A percentile compares a stretch with the other conserved stretches of the same genome.
Evolutionary conservation across 2,797 vertebrate species (phyloP).

Genomic region (Argentina silus): DNA sequence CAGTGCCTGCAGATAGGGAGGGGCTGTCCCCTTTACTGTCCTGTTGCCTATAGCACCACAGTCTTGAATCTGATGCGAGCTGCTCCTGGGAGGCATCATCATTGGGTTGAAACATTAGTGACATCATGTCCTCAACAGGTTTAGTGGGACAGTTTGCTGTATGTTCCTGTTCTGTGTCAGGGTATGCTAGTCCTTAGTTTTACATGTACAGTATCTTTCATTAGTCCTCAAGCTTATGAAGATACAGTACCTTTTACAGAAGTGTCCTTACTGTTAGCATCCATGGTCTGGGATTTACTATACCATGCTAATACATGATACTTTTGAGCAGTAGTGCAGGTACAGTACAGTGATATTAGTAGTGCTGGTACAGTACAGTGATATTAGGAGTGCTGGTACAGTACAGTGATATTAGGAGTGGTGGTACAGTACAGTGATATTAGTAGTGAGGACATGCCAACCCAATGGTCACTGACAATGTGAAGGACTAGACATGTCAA

Average conservation of each 20-base stretch:
- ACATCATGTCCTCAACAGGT: background rate
- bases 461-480: background rate
- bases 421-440: too few species aligned
- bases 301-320: background rate
- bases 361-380: background rate
- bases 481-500: conserved; percentile 5
- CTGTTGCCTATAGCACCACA: too few species aligned
- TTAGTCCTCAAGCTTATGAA: background rate
- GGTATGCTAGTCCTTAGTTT: too few species aligned
- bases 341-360: background rate
- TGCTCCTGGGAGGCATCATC: too few species aligned
- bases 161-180: too few species aligned
- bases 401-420: background rate
- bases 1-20: too few species aligned
- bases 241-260: background rate
- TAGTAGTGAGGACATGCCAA: background rate
- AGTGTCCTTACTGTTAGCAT: background rate
- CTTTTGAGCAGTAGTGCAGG: background rate
- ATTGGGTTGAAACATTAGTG: background rate
- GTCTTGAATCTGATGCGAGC: too few species aligned
- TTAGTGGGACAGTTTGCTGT: too few species aligned
- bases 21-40: too few species aligned
- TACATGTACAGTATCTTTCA: too few species aligned
- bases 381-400: background rate
- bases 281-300: background rate